Base-by-base conservation (phyloP, 2,113 vertebrate species). In the Mustelus asterias region DNA sequence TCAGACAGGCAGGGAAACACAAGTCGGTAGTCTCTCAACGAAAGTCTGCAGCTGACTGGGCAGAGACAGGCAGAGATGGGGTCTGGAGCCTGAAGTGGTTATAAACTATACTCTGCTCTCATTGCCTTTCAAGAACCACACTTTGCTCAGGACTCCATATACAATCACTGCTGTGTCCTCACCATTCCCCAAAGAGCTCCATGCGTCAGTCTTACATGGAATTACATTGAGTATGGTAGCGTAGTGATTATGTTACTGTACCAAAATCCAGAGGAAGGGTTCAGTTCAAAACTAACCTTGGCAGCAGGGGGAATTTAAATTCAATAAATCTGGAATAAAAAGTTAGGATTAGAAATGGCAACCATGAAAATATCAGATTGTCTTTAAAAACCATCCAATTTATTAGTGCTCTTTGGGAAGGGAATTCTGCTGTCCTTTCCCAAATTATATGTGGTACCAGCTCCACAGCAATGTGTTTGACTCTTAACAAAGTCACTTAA, bases 151-250 rank as follows among this genome's bases (percentile, higher is more conserved):
- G 58, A 13, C 29, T 89, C 54, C 0, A 22, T 89, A 48, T 22
- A 89, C 86, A 89, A 89, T 58, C 86, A 33, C 48, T 89, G 48
- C 86, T 89, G 86, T 89, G 86, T 89, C 86, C 86, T 58, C 54
- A 58, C 48, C 54, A 89, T 3, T 33, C 86, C 86, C 54, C 24
- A 89, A 29, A 48, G 48, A 48, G 24, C 13, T 29, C 58, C 54
- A 60, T 14, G 26, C 54, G 33, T 26, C 37, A n/a, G 2, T 16
- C 33, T 80, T 80, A 78, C 24, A 89, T 44, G 86, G 20, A 89
- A 89, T 89, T 58, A 29, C 86, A 89, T 10, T 11, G 72, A 76
- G 72, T 76, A 76, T 33, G 11, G 29, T 76, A 33, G 26, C 72
- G 2, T 33, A 33, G 26, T 29, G 29, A 33, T 33, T 76, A 76